phyloP scores from a whole-genome alignment of 2,797 vertebrate species.

The Lutjanus argentimaculatus region DNA sequence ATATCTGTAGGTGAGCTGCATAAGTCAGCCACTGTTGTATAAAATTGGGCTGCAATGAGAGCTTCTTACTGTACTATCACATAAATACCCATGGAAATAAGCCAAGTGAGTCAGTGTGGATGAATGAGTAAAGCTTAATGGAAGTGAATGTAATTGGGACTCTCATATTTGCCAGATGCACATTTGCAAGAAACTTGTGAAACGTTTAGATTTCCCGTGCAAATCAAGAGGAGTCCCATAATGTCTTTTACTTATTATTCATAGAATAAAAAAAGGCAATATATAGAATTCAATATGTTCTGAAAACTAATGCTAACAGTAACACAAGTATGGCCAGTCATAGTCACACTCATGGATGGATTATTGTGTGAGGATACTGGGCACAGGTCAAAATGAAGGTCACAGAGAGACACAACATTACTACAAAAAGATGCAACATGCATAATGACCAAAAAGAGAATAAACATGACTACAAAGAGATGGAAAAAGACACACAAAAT shows the following conservation, averaged over 20 bases:
- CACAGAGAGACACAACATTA: no score
- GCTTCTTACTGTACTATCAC: background rate
- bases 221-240: slow-evolving; percentile 13
- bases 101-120: slow-evolving; percentile 5
- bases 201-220: slow-evolving; percentile 19
- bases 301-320: no score
- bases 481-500: no score
- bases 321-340: no score
- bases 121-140: background rate
- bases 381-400: no score
- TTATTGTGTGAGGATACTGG: background rate
- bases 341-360: no score
- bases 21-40: background rate
- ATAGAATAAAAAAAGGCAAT: no score
- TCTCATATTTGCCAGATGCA: slow-evolving; percentile 27
- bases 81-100: slow-evolving; percentile 30
- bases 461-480: no score
- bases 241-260: no score
- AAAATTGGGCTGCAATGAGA: slow-evolving; percentile 8
- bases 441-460: no score
- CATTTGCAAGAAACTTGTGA: slow-evolving; percentile 16
- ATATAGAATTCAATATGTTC: no score
- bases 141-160: slow-evolving; percentile 7
- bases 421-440: no score
- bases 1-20: background rate